Base-by-base conservation (phyloP, 2,888 invertebrate species). In the Euzetes globulus region DNA sequence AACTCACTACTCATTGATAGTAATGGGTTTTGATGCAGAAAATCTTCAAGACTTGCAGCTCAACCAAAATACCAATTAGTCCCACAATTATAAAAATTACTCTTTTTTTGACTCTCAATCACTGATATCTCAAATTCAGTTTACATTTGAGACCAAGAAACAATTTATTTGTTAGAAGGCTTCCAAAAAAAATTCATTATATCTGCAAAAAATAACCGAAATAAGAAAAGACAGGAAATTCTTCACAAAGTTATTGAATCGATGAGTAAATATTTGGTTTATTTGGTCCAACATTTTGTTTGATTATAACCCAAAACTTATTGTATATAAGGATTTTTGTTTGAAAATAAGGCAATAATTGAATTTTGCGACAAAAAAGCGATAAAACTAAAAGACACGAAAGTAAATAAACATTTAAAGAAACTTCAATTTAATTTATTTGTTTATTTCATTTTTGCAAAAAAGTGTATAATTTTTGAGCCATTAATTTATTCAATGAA, bases 11-110 rank as follows among this genome's bases (percentile, higher is more conserved):
- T 58, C 58, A 58, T 58, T 55, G 58, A 22, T 22, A 58, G 15
- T 15, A 58, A 58, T 55, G 55, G 55, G 7, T 55, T 55, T 55
- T 27, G 58, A 27, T 58, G 29, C 58, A 1, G 15, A 58, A 58
- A 27, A 58, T 58, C 27, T 58, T 27, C 29, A 19, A 27, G 27
- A 58, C 58, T 55, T 1, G 13, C 25, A 22, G 58, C 22, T 29
- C 58, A 27, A 15, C n/a, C 58, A 58, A 58, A 58, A 58, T 27
- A 27, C 29, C 58, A 27, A 58, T 58, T 58, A 58, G 58, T 58
- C 15, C 11, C 25, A 29, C 58, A 58, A 58, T 58, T 58, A 58
- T 58, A 27, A 58, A 58, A 58, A 58, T 58, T 13, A 27, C 4
- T 58, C 5, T 58, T 58, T 27, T 58, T 58, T 58, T 15, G 4